Evolutionary conservation across 1,140 invertebrate species (phyloP).

Genomic region (Bombus superbus): DNA sequence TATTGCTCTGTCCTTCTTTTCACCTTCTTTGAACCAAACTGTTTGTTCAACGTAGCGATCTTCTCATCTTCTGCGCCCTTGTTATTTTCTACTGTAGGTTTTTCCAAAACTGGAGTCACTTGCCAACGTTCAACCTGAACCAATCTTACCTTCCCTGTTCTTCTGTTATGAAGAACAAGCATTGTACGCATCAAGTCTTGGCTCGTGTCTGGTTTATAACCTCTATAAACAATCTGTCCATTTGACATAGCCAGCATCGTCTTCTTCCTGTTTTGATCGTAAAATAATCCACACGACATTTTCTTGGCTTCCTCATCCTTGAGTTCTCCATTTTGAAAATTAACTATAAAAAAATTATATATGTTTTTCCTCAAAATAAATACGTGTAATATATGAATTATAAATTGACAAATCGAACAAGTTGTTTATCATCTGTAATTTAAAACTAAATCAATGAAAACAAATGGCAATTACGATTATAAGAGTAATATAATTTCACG

Average conservation of each 20-base stretch:
- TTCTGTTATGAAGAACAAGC: conserved; percentile 78
- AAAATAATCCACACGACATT: conserved; percentile 75
- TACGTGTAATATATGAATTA: not conserved
- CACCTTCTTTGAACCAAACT: conserved; percentile 83
- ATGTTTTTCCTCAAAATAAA: conserved; percentile 26
- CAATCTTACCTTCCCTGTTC: conserved; percentile 74
- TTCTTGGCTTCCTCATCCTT: conserved; percentile 72
- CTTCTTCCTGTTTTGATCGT: conserved; percentile 68
- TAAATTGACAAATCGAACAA: not conserved
- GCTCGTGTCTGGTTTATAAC: conserved; percentile 70
- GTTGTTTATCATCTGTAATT: not conserved
- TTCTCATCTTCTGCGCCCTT: conserved; percentile 54
- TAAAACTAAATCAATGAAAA: not conserved
- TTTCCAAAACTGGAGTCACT: conserved; percentile 75
- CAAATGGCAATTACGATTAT: not conserved
- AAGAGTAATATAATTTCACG: not conserved
- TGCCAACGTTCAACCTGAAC: conserved; percentile 76
- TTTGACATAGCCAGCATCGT: conserved; percentile 75
- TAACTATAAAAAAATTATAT: conserved; percentile 69
- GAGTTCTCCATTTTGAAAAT: conserved; percentile 78
- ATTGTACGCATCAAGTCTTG: conserved; percentile 74
- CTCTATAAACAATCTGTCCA: conserved; percentile 77
- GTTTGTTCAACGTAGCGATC: conserved; percentile 77
- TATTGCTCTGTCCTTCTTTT: conserved; percentile 81
- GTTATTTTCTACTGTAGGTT: conserved; percentile 42